Base-by-base conservation (phyloP, 1,140 invertebrate species). In the Brachionus paranguensis region DNA sequence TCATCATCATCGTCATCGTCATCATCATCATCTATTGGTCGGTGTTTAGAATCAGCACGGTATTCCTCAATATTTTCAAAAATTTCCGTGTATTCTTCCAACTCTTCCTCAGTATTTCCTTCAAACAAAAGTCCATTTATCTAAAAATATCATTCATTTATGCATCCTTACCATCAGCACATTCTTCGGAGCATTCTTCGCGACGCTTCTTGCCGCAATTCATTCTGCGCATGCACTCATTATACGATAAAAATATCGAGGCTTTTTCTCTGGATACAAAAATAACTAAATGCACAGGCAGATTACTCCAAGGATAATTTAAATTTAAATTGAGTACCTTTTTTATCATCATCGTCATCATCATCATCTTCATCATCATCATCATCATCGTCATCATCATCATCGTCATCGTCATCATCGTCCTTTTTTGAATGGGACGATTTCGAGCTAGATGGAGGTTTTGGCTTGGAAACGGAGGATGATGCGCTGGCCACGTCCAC, bases 141-240 rank as follows among this genome's bases (percentile, higher is more conserved):
- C 45, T 12, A 37, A 14, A 12, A 84, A 47, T 5, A 4, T 29
- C 2, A 53, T 8, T 4, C n/a, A 70, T 60, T 2, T 45, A 6
- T 41, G 20, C 41, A 45, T 24, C 5, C 20, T 76, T 55, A 84
- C 84, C 84, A 70, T 47, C 60, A 50, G 72, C 74, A 55, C 84
- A 84, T 78, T 84, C 84, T 68, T 84, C 84, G n/a, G 33, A 64
- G 74, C 84, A 84, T 68, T 84, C 84, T 53, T 84, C 74, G 8
- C 68, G 47, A 24, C 50, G 55, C 17, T 55, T 45, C 45, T 43
- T 78, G 14, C 84, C 84, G 17, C 84, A 84, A n/a, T 84, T 84
- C 74, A 84, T 78, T 65, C 84, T 43, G 12, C 60, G 72, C 72
- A 84, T 78, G 20, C 84, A 84, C 65, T 84, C 84, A 53, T 84